Conservation (phyloP, 2,888 invertebrate species). For the Megamerina dolium region DNA sequence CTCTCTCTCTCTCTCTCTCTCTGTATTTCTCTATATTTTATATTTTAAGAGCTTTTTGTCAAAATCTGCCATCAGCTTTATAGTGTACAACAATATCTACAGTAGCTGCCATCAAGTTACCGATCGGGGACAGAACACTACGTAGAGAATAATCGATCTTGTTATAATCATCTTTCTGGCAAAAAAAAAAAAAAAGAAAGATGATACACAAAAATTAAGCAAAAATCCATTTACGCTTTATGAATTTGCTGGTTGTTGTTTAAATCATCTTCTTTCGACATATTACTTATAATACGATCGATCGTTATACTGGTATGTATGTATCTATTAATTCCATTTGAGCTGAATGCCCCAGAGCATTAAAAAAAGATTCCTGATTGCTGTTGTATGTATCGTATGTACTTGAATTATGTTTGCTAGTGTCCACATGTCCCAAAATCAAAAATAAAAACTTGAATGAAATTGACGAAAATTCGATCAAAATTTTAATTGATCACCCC, state of each 20-base stretch:
- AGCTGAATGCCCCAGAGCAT: neutral
- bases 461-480: constrained; percentile 51
- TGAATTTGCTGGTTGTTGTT: no score
- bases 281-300: no score
- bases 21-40: no score
- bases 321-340: neutral
- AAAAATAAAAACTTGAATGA: no score
- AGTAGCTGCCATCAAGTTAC: constrained; percentile 47
- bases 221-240: constrained; percentile 48
- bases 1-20: no score
- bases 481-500: constrained; percentile 52
- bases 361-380: neutral
- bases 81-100: constrained; percentile 21
- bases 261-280: no score
- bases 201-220: neutral
- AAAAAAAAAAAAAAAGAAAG: constrained; percentile 2
- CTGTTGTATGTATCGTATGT: neutral
- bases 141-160: constrained; percentile 44
- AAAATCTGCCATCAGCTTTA: neutral
- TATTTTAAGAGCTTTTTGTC: neutral
- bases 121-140: constrained; percentile 41
- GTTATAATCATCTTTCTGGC: constrained; percentile 34
- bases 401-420: neutral
- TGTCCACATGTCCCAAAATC: no score
- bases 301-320: no score